Evolutionary conservation across 2,113 vertebrate species (phyloP), one percentile per base, ranked within the genome.

Genomic region (Myrmophylax atrothorax): DNA sequence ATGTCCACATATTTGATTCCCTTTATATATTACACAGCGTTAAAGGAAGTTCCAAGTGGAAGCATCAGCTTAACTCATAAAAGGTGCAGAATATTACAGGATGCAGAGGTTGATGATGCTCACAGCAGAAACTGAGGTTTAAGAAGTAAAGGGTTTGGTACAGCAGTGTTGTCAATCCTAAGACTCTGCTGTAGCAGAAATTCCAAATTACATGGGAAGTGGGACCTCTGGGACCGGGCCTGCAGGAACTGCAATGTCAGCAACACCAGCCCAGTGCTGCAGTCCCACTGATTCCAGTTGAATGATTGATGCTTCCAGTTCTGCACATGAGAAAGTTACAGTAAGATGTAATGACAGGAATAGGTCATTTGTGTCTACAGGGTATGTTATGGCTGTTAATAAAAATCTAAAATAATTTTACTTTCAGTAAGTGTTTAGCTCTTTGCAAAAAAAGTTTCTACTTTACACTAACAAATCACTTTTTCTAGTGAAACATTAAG

Each of bases 401-500:
- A 94, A 90, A 96, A 92, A 81, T 68, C 86, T 82, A 87, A 89
- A 94, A 67, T 83, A 40, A 58, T 53, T 86, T 88, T 66, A 44
- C 59, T 85, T 60, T 69, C 55, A 17, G 59, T 38, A 88, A 84
- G 33, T 83, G 68, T 94, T 96, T 59, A 77, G 70, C 38, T 85
- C 69, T 94, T 90, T 93, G 89, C 77, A 69, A 85, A 89, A 59
- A 63, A 20, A 33, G 35, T 55, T 84, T 66, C 82, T 94, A 84
- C 59, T 90, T 91, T 66, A 91, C 90, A 94, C 96, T 93, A 96
- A 95, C 95, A 96, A 96, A 94, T 95, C 94, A 96, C 97, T 94
- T 95, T 95, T 97, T 93, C 92, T 94, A 94, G 85, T 83, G 90
- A 93, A 95, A 97, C 94, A 95, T 93, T 95, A 94, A 97, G 94